Evolutionary conservation across 53 echinoderm and acorn worm genomes (phyloP), one percentile per base, ranked within the genome.

Genomic region (Paracentrotus lividus): DNA sequence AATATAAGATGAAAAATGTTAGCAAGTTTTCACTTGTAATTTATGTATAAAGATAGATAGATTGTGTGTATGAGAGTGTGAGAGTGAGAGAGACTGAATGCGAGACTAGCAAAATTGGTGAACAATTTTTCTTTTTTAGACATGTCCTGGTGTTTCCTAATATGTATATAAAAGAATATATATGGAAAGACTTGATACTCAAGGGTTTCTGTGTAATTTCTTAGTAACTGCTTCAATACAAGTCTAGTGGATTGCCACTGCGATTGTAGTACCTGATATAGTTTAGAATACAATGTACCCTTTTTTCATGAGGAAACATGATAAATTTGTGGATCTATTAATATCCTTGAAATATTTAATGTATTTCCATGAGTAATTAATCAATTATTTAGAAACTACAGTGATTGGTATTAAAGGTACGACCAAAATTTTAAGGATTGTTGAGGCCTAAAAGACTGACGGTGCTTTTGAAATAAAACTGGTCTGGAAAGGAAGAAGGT

Each of bases 11-110:
- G 49, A n/a, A 21, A 88, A 89, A 44, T 24, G 55, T 51, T 33
- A 54, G 42, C 64, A 89, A 54, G 34, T 58, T 89, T 89, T 65
- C 89, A 89, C 27, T 40, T 89, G 89, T 89, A 89, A 89, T 61
- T 89, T 89, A 89, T 89, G 89, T 89, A 89, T 61, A 89, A 89
- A 89, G 65, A 89, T 59, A 61, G 89, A 64, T n/a, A 89, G 56
- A 58, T 3, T 13, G 89, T 10, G 89, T 42, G 59, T 42, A 45
- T 57, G 58, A 88, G 88, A 31, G 57, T 38, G 88, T 14, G 87
- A 33, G 57, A 51, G 56, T 18, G 53, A 87, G 56, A 54, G 88
- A 36, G 88, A 56, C 14, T 84, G 67, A 38, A 51, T 20, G 14
- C 23, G 38, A 67, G 12, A 36, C 40, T 40, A 38, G 57, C 21